phyloP scores from a whole-genome alignment of 2,888 invertebrate genomes.

The Chloroclysta siterata region DNA sequence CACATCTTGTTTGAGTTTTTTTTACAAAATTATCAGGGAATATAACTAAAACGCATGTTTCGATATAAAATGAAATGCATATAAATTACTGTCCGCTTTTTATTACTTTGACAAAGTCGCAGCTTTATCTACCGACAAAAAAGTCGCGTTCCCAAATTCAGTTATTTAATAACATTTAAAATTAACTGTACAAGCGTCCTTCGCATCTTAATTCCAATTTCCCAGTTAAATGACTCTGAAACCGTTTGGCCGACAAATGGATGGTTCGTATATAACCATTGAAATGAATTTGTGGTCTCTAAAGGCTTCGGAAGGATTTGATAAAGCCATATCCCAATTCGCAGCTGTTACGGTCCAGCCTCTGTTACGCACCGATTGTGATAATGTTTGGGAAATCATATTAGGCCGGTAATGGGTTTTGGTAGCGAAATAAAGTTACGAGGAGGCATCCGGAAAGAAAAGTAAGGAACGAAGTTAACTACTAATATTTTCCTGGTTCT shows the following conservation, averaged over 20 bases:
- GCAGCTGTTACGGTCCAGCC: conserved; percentile 12
- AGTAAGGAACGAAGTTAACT: background rate
- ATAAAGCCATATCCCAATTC: conserved; percentile 20
- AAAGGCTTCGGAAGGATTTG: conserved; percentile 16
- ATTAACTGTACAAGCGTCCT: conserved; percentile 16
- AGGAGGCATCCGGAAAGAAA: background rate
- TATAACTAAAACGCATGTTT: too few relatives aligned
- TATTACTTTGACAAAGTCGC: background rate
- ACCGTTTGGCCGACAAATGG: conserved; percentile 14
- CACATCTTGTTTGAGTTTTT: too few relatives aligned
- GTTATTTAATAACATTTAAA: conserved; percentile 14
- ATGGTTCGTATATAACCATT: conserved; percentile 8
- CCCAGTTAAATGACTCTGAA: conserved; percentile 22
- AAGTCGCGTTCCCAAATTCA: conserved; percentile 2
- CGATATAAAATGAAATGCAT: too few relatives aligned
- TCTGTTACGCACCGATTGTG: conserved; percentile 1
- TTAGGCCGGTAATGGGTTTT: conserved; percentile 14
- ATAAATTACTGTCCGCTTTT: background rate
- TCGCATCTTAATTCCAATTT: conserved; percentile 23
- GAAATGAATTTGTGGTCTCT: conserved; percentile 18
- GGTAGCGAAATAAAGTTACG: conserved; percentile 2
- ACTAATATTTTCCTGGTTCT: background rate
- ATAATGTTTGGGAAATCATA: conserved; percentile 19
- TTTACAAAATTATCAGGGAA: too few relatives aligned
- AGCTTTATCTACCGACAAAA: background rate